Conservation (phyloP, 2,113 vertebrate genomes). For the Crotalus horridus region DNA sequence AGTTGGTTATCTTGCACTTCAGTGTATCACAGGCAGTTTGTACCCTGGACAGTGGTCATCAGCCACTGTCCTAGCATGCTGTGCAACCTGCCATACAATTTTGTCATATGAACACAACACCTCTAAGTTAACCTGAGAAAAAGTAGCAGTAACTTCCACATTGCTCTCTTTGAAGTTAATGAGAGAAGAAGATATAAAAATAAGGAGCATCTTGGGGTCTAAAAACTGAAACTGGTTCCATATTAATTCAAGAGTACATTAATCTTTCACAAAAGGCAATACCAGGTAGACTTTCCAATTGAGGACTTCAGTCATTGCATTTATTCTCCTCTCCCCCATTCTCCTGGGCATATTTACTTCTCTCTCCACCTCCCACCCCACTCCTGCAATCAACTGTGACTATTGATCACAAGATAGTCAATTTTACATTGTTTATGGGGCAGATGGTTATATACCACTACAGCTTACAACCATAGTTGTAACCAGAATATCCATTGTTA, state of each 20-base stretch:
- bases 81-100: too few relatives aligned
- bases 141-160: neutral
- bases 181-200: neutral
- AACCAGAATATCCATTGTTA: neutral
- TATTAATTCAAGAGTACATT: neutral
- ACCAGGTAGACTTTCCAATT: too few relatives aligned
- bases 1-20: too few relatives aligned
- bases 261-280: neutral
- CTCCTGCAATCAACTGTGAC: neutral
- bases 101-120: too few relatives aligned
- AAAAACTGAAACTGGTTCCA: neutral
- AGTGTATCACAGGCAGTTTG: too few relatives aligned
- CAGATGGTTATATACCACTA: neutral
- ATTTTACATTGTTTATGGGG: neutral
- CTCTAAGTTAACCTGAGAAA: too few relatives aligned
- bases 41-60: too few relatives aligned
- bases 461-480: neutral
- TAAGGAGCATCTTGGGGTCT: neutral
- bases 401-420: neutral
- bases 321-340: too few relatives aligned
- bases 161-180: neutral
- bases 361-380: neutral
- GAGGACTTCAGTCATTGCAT: neutral
- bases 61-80: too few relatives aligned
- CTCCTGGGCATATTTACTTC: neutral